Conservation (phyloP, 1,140 invertebrate species). For the Drosophila leontia region DNA sequence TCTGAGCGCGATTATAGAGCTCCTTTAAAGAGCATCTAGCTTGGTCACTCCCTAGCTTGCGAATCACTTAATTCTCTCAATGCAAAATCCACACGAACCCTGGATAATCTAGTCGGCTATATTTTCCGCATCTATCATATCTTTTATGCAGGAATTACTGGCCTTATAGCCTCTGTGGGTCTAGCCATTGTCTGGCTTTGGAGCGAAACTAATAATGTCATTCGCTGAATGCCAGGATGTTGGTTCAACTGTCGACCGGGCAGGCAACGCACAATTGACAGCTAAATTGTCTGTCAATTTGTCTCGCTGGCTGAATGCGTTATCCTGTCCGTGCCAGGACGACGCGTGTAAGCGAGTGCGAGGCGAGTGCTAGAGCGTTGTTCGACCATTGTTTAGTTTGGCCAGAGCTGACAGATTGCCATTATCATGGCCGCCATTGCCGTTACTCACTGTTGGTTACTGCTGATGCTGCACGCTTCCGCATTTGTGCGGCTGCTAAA, state of each 20-base stretch:
- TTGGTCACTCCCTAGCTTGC: background rate
- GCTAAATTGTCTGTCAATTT: slow-evolving; percentile 83
- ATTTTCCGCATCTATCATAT: background rate
- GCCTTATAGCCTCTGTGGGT: slow-evolving; percentile 5
- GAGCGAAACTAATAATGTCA: slow-evolving; percentile 48
- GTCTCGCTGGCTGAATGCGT: slow-evolving; percentile 77
- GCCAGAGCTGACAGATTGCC: slow-evolving; percentile 69
- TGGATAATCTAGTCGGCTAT: slow-evolving; percentile 1
- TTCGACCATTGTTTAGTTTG: slow-evolving; percentile 64
- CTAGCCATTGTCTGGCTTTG: slow-evolving; percentile 16
- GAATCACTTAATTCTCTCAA: background rate
- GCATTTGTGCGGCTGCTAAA: slow-evolving; percentile 58
- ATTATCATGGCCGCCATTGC: slow-evolving; percentile 36
- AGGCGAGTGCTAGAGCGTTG: slow-evolving; percentile 17
- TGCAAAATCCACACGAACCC: background rate
- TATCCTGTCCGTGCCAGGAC: slow-evolving; percentile 34
- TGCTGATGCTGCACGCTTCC: slow-evolving; percentile 47
- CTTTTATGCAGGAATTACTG: background rate
- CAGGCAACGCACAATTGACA: slow-evolving; percentile 75
- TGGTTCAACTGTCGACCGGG: slow-evolving; percentile 54
- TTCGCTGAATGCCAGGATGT: slow-evolving; percentile 47
- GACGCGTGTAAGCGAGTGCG: slow-evolving; percentile 7
- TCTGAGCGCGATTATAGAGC: too few relatives aligned
- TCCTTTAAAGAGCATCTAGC: background rate
- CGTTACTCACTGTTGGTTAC: slow-evolving; percentile 39